Base-by-base conservation (phyloP, 2,888 invertebrate species). In the Ophion ellenae region DNA sequence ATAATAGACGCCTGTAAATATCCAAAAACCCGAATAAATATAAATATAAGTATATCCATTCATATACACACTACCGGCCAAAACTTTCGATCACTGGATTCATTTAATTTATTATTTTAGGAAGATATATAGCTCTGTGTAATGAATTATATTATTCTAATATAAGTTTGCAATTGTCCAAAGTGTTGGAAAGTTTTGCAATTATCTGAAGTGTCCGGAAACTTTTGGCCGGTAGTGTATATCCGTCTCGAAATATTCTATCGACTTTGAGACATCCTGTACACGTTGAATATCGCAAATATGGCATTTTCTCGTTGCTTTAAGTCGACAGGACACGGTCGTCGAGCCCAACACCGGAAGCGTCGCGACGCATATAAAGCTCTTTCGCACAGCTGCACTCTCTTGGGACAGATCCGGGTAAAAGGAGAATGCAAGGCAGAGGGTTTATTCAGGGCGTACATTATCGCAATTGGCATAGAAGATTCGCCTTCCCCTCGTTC, bases 311-410 rank as follows among this genome's bases (percentile, higher is more conserved):
- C 74, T 32, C 76, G 63, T 28, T 69, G 57, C 69, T 66, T 59
- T 59, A 81, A 63, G 69, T 67, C 70, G 76, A 76, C 75, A 70
- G 45, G 59, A 80, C 83, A 40, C 14, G 14, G 84, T 66, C 75
- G 74, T 78, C 59, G 76, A 74, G 78, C 64, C 81, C 20, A 78
- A 78, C 81, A 81, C 81, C 85, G 85, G 85, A 85, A 85, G 74
- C 81, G 85, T 82, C 70, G 70, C 81, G 85, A 78, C 70, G 81
- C 69, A 53, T 78, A 75, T 40, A 81, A 81, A 78, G 64, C 81
- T 81, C 73, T 40, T 59, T 73, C 63, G 71, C 81, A 47, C 85
- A 75, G 85, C 83, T 82, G 85, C 79, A 70, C 71, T 45, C 24
- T 40, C 59, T 40, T 28, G n/a, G 47, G 47, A 47, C 47, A 11